Evolutionary conservation across 35 echinoderm and acorn worm genomes (phyloP).

Genomic region (Patiria miniata): DNA sequence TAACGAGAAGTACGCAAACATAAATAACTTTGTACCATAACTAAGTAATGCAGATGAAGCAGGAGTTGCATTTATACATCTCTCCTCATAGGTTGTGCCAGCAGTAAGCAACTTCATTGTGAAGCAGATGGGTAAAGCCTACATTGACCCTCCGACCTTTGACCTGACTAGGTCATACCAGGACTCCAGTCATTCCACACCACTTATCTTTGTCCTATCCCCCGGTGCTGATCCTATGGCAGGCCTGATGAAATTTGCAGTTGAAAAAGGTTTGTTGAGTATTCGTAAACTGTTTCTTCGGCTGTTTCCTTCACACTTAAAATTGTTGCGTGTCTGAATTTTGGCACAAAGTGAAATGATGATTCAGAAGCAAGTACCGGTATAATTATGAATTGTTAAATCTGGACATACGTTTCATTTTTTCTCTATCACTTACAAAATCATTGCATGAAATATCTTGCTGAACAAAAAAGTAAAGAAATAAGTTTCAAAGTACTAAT

Average conservation of each 20-base stretch:
- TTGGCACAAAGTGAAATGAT: too few species aligned
- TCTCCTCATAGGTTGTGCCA: conserved; percentile 76
- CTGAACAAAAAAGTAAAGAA: too few species aligned
- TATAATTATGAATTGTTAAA: background rate
- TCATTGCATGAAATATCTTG: too few species aligned
- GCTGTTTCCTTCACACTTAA: background rate
- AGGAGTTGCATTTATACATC: background rate
- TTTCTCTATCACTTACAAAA: too few species aligned
- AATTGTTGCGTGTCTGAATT: background rate
- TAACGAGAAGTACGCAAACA: too few species aligned
- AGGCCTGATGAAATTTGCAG: conserved; percentile 96
- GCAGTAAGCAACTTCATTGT: conserved; percentile 97
- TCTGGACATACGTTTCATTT: too few species aligned
- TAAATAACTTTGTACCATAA: too few species aligned
- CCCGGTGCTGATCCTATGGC: conserved; percentile 98
- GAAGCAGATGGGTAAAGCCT: conserved; percentile 82
- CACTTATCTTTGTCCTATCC: conserved; percentile 93
- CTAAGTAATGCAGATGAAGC: too few species aligned
- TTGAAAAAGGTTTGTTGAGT: conserved; percentile 83
- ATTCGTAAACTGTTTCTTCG: background rate
- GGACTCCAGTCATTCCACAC: conserved; percentile 81
- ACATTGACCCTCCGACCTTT: conserved; percentile 99
- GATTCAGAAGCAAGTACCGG: too few species aligned
- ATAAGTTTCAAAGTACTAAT: background rate
- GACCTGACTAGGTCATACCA: conserved; percentile 81